Percentiles rank a stretch among this genome's conserved stretches.
phyloP scores from a whole-genome alignment of 2,113 vertebrate genomes.

The Syngnathus typhle region DNA sequence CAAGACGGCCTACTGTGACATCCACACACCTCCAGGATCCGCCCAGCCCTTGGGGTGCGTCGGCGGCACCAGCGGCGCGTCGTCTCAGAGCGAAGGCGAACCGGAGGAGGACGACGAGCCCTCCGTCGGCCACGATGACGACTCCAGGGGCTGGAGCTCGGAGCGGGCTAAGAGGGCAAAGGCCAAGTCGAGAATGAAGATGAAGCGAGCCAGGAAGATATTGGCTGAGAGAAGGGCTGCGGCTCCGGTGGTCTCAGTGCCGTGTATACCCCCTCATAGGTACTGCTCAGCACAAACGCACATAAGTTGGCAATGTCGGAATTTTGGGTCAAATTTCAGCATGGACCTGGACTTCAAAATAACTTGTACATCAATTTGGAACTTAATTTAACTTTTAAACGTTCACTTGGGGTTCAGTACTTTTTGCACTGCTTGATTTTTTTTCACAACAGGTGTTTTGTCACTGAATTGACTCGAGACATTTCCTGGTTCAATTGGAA shows the following conservation, averaged over 20 bases:
- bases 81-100: slow-evolving; percentile 91
- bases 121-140: slow-evolving; percentile 85
- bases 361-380: background rate
- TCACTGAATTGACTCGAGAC: background rate
- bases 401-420: background rate
- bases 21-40: slow-evolving; percentile 91
- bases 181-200: slow-evolving; percentile 95
- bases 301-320: background rate
- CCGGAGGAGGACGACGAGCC: slow-evolving; percentile 92
- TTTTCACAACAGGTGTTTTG: background rate
- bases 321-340: background rate
- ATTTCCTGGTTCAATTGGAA: background rate
- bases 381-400: background rate
- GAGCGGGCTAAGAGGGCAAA: slow-evolving; percentile 96
- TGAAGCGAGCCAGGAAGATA: slow-evolving; percentile 96
- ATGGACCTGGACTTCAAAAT: background rate
- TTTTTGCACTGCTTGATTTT: background rate
- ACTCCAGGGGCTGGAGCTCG: slow-evolving; percentile 92
- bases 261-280: slow-evolving; percentile 96
- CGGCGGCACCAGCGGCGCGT: slow-evolving; percentile 66
- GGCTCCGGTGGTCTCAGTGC: slow-evolving; percentile 91
- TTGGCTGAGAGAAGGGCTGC: slow-evolving; percentile 93
- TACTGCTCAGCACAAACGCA: slow-evolving; percentile 32
- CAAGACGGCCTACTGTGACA: slow-evolving; percentile 97
- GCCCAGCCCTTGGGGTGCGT: slow-evolving; percentile 70